Evolutionary conservation across 2,113 vertebrate species (phyloP).

Genomic region (Clarias batrachus): DNA sequence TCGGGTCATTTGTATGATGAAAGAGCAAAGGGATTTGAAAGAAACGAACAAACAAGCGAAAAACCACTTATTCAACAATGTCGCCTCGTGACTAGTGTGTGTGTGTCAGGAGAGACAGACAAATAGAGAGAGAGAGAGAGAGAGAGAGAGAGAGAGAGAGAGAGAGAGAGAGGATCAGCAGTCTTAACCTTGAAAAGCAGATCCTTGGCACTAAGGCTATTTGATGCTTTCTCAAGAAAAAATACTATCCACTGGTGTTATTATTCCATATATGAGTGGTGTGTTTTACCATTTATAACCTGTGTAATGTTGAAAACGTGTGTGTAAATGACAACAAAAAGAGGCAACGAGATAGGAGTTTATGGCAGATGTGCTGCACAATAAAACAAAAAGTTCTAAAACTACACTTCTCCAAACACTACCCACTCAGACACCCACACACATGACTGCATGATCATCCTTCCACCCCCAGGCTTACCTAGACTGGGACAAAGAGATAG

Average conservation of each 20-base stretch:
- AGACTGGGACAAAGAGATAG: slow-evolving; percentile 12
- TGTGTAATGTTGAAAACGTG: not conserved
- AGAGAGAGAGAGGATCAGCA: slow-evolving; percentile 1
- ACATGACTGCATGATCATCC: slow-evolving; percentile 31
- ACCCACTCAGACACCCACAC: slow-evolving; percentile 47
- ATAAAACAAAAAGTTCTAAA: slow-evolving; percentile 28
- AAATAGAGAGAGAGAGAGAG: not conserved
- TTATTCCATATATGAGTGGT: not conserved
- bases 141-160: not conserved
- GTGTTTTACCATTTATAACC: not conserved
- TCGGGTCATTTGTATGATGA: slow-evolving; percentile 14
- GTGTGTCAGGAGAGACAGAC: no score
- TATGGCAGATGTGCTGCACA: slow-evolving; percentile 5
- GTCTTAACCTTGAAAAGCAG: slow-evolving; percentile 18
- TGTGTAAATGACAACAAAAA: not conserved
- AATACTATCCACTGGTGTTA: slow-evolving; percentile 1
- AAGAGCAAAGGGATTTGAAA: slow-evolving; percentile 19
- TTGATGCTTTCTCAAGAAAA: slow-evolving; percentile 2
- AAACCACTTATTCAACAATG: not conserved
- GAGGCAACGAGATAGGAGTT: not conserved
- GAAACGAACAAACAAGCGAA: not conserved
- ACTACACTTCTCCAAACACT: slow-evolving; percentile 11
- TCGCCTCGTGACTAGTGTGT: not conserved
- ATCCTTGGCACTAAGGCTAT: not conserved
- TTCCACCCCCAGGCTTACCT: slow-evolving; percentile 42